Percentiles rank a stretch among this genome's conserved stretches.
Evolutionary conservation across 2,113 vertebrate species (phyloP).

Genomic region (Paramisgurnus dabryanus): DNA sequence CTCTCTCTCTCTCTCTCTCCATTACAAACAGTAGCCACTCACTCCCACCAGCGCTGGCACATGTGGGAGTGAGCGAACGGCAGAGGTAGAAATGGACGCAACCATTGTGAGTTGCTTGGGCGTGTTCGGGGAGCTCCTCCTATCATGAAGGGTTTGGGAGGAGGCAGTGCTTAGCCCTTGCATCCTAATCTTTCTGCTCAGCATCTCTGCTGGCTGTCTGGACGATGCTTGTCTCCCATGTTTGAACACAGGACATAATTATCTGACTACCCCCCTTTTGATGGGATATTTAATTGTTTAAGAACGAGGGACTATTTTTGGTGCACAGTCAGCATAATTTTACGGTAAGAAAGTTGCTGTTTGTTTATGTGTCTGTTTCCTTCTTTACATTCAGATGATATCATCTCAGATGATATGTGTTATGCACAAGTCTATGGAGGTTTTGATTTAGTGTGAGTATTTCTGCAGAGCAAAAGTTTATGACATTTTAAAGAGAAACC

Average conservation of each 20-base stretch:
- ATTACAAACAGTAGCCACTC: slow-evolving; percentile 14
- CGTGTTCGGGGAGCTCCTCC: slow-evolving; percentile 32
- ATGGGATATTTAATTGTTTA: neutral
- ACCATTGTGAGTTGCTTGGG: slow-evolving; percentile 38
- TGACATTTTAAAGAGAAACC: slow-evolving; percentile 44
- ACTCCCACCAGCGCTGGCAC: slow-evolving; percentile 35
- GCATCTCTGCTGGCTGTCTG: slow-evolving; percentile 33
- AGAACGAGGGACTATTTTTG: neutral
- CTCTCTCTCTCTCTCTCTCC: neutral
- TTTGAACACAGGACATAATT: slow-evolving; percentile 20
- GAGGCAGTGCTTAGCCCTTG: slow-evolving; percentile 8
- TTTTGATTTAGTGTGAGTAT: neutral
- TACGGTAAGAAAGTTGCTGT: slow-evolving; percentile 49
- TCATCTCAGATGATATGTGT: neutral
- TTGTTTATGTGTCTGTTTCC: slow-evolving; percentile 2
- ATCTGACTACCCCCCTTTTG: slow-evolving; percentile 4
- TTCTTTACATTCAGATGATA: neutral
- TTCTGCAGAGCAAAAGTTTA: slow-evolving; percentile 31
- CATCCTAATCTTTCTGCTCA: slow-evolving; percentile 34
- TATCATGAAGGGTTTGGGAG: neutral
- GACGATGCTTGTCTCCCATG: slow-evolving; percentile 1
- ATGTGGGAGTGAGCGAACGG: slow-evolving; percentile 35
- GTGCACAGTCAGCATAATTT: slow-evolving; percentile 6
- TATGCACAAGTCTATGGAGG: neutral
- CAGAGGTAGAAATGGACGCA: slow-evolving; percentile 33